A percentile compares a stretch with the other conserved stretches of the same genome.
Evolutionary conservation across 2,113 vertebrate genomes (phyloP).

Genomic region (Zosterops lateralis): DNA sequence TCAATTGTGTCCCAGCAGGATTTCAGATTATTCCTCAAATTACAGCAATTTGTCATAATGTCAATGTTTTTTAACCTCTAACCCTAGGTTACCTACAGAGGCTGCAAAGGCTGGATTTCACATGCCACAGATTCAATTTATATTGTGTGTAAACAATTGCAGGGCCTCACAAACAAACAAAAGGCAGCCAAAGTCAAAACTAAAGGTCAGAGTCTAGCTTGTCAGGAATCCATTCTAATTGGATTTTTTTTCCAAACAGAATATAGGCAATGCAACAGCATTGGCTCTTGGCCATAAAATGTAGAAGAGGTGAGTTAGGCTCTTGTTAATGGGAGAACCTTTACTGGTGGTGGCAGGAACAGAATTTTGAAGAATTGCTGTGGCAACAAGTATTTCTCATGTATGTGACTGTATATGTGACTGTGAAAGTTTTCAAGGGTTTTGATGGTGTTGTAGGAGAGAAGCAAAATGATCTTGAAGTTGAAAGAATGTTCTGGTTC

Average conservation of each 20-base stretch:
- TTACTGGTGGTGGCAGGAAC: background rate
- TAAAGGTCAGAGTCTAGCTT: background rate
- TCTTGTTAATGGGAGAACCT: background rate
- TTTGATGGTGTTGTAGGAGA: background rate
- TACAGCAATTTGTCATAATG: slow-evolving; percentile 64
- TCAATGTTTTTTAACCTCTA: slow-evolving; percentile 57
- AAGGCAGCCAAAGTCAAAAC: slow-evolving; percentile 22
- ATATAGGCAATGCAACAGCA: background rate
- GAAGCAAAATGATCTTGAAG: background rate
- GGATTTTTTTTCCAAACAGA: background rate
- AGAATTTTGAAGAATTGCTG: background rate
- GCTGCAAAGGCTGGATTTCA: background rate
- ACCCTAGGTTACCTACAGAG: slow-evolving; percentile 16
- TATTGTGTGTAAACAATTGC: slow-evolving; percentile 24
- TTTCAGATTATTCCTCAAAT: slow-evolving; percentile 65
- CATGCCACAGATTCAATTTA: slow-evolving; percentile 25
- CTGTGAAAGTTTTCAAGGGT: background rate
- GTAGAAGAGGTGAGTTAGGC: background rate
- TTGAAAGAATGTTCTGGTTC: background rate
- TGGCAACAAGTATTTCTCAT: background rate
- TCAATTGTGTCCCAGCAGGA: slow-evolving; percentile 51
- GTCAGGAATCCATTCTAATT: background rate
- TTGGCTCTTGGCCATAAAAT: background rate
- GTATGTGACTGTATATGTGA: background rate
- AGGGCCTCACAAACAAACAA: slow-evolving; percentile 23